Evolutionary conservation across 2,113 vertebrate genomes (phyloP).

Genomic region (Trogon melanurus): DNA sequence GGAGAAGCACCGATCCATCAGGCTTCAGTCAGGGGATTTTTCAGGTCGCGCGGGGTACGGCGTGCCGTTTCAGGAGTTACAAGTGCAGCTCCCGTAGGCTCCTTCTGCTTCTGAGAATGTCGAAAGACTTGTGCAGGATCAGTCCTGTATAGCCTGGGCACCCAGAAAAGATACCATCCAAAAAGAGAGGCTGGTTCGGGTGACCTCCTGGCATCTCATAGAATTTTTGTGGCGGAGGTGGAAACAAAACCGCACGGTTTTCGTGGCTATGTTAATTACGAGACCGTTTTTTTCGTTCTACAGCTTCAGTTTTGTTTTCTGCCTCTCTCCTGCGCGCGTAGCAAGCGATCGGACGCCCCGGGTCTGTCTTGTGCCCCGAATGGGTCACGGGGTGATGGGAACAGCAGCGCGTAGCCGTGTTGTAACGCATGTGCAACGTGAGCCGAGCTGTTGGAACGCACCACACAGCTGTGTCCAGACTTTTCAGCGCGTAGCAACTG

Average conservation of each 20-base stretch:
- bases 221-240: not conserved
- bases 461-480: not conserved
- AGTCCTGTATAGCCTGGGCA: not conserved
- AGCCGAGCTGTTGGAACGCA: not conserved
- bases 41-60: not conserved
- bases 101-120: not conserved
- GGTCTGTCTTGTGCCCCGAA: not conserved
- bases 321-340: not conserved
- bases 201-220: not conserved
- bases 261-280: not conserved
- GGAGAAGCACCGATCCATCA: not conserved
- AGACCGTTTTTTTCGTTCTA: not conserved
- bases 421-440: not conserved
- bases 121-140: not conserved
- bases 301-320: not conserved
- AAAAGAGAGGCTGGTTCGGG: not conserved
- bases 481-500: not conserved
- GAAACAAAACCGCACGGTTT: not conserved
- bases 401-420: not conserved
- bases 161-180: not conserved
- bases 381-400: slow-evolving; percentile 20
- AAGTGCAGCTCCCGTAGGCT: not conserved
- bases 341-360: not conserved
- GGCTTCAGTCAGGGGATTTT: not conserved
- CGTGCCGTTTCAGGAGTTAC: not conserved